Conservation (phyloP, 2,888 invertebrate genomes). For the Sminthurinus aureus region DNA sequence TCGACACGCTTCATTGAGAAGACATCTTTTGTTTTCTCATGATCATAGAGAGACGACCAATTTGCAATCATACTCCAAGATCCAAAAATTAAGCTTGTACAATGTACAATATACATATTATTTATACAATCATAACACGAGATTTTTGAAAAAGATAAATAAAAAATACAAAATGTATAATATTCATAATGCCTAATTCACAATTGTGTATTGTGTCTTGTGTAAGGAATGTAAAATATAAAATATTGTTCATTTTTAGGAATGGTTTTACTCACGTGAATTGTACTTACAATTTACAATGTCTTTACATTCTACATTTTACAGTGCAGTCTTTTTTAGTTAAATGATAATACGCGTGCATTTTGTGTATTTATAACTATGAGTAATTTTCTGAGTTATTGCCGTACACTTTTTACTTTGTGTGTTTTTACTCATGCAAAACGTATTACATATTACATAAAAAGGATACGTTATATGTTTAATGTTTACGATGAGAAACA, state of each 20-base stretch:
- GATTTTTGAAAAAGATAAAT: not conserved
- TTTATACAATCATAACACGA: not conserved
- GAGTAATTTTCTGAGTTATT: slow-evolving; percentile 10
- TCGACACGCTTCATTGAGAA: not conserved
- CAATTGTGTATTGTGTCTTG: too few species aligned
- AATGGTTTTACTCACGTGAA: too few species aligned
- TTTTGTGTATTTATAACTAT: slow-evolving; percentile 18
- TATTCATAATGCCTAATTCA: not conserved
- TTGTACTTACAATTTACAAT: too few species aligned
- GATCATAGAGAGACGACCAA: not conserved
- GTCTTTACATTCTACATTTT: too few species aligned
- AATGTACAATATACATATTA: too few species aligned
- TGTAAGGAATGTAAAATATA: too few species aligned
- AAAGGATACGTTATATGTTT: not conserved
- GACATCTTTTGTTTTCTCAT: not conserved
- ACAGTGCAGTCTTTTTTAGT: not conserved
- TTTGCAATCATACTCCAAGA: too few species aligned
- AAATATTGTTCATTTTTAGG: too few species aligned
- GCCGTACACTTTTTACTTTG: not conserved
- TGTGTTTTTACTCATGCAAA: not conserved
- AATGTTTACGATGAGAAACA: not conserved
- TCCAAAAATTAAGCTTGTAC: too few species aligned
- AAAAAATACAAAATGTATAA: not conserved
- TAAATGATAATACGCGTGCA: not conserved
- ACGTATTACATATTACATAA: not conserved